phyloP scores from a whole-genome alignment of 2,113 vertebrate genomes.

The Grammomys dolichurus region DNA sequence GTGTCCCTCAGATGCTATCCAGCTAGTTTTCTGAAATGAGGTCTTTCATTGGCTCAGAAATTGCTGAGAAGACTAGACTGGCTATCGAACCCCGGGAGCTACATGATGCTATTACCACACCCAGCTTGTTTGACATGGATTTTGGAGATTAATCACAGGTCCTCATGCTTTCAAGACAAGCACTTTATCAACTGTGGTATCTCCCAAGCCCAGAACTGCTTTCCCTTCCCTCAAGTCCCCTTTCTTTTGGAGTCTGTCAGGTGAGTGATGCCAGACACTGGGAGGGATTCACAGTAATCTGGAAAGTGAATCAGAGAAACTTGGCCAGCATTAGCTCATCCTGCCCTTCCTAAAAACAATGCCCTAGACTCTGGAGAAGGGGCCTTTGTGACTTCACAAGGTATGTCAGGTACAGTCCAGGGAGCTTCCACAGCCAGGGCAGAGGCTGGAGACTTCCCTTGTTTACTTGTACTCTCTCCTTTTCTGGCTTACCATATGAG shows the following conservation, averaged over 20 bases:
- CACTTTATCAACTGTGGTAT: neutral
- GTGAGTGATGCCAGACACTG: too few relatives aligned
- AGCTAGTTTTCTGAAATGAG: neutral
- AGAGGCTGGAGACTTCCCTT: fast-evolving
- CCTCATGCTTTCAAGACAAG: neutral
- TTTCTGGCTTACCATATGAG: neutral
- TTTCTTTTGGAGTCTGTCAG: neutral
- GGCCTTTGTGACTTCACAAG: neutral
- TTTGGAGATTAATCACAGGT: neutral
- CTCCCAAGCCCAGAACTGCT: too few relatives aligned
- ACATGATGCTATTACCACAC: fast-evolving
- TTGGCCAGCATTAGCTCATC: too few relatives aligned
- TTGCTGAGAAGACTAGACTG: neutral
- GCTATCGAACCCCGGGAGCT: too few relatives aligned
- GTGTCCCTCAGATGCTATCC: too few relatives aligned
- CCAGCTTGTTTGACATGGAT: neutral
- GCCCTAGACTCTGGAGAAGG: neutral
- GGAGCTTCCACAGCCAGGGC: fast-evolving
- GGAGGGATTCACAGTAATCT: neutral
- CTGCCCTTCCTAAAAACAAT: too few relatives aligned
- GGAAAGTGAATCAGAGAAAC: neutral
- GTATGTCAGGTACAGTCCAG: fast-evolving
- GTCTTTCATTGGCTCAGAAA: neutral
- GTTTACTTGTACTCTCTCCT: neutral
- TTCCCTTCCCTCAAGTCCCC: neutral